Evolutionary conservation across 2,888 invertebrate genomes (phyloP).

Genomic region (Lasioglossum vierecki): DNA sequence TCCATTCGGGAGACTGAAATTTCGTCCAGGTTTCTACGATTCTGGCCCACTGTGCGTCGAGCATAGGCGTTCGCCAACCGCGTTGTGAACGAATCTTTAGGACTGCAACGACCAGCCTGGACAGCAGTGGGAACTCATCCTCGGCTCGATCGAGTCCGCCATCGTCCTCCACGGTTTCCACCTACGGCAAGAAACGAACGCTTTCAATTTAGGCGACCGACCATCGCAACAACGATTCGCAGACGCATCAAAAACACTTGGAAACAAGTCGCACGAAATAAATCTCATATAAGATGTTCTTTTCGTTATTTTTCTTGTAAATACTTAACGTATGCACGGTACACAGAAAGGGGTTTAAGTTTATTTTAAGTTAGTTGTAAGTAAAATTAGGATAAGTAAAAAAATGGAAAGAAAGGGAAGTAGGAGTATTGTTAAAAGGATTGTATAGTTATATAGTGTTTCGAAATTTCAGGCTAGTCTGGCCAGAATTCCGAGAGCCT

Average conservation of each 20-base stretch:
- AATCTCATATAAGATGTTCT: too few species aligned
- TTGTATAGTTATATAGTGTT: too few species aligned
- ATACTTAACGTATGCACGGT: too few species aligned
- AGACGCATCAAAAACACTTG: background rate
- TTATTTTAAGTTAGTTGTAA: too few species aligned
- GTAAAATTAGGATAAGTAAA: too few species aligned
- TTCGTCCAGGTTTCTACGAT: background rate
- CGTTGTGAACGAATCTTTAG: constrained; percentile 58
- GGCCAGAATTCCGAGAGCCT: too few species aligned
- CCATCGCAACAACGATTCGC: background rate
- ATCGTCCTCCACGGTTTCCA: background rate
- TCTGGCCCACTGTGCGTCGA: background rate
- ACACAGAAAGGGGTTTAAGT: too few species aligned
- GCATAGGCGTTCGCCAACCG: background rate
- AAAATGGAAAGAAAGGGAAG: too few species aligned
- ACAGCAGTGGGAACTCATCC: constrained; percentile 47
- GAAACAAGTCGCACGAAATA: background rate
- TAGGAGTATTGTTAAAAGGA: too few species aligned
- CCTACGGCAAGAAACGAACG: constrained; percentile 21
- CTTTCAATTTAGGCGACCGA: background rate
- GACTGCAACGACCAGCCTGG: constrained; percentile 44
- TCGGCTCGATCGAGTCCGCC: constrained; percentile 2
- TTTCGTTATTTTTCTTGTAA: too few species aligned
- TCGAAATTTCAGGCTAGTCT: too few species aligned
- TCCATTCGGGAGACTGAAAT: background rate